Evolutionary conservation across 92 coral and sea anemone species (phyloP), one percentile per base, ranked within the genome.

Genomic region (Palythoa heliodiscus): DNA sequence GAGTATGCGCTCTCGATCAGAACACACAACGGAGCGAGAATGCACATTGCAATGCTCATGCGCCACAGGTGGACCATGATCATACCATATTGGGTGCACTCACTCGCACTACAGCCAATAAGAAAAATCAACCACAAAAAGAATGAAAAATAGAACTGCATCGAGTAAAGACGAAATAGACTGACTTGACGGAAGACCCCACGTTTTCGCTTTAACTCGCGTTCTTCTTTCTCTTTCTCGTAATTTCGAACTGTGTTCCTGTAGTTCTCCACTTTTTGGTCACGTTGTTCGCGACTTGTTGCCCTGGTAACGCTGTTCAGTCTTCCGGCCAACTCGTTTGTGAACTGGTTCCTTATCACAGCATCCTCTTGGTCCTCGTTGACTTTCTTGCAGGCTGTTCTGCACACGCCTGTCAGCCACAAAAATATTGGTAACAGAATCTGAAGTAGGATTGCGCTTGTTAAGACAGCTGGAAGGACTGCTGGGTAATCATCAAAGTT

Each of bases 401-500:
- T 87, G 67, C 90, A 89, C 52, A 79, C 25, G 23, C 93, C 93
- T 19, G 85, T 77, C 39, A 63, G 70, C 83, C 86, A 90, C 4
- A 90, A 25, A 12, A 88, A 22, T 40, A 90, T 50, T 0, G 95
- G 93, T 11, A 90, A 72, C 16, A 90, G 50, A 60, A 90, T 25
- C 69, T 93, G 93, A 3, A 93, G 71, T 7, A 93, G 40, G 3
- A 86, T 75, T 5, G 93, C 93, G 9, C 77, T 48, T 5, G 88
- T 83, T 64, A 93, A 58, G 13, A 93, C 91, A 0, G 74, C 90
- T 20, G 95, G 95, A 1, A 90, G 47, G 20, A 91, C 78, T 14
- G 84, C 75, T 7, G 92, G 93, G 78, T 86, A 25, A 78, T 91
- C 95, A 52, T 93, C 93, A 83, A 90, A 91, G 78, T 90, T 86